phyloP scores from a whole-genome alignment of 2,113 vertebrate species.

The Semicossyphus pulcher region DNA sequence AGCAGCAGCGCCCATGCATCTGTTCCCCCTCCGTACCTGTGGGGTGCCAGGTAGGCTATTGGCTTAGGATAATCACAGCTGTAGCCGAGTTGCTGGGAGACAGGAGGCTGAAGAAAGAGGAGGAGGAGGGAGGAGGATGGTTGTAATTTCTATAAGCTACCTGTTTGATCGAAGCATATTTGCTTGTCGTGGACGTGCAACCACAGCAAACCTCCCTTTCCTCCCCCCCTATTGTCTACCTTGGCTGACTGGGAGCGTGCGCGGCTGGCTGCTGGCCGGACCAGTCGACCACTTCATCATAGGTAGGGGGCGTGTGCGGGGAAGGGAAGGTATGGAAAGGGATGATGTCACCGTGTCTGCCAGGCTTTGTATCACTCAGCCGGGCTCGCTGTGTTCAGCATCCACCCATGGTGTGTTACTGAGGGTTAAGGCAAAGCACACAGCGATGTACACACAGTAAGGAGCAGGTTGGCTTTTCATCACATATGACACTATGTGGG shows the following conservation, averaged over 20 bases:
- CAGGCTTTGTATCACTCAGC: constrained; percentile 61
- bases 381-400: constrained; percentile 37
- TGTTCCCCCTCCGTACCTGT: constrained; percentile 51
- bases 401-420: constrained; percentile 27
- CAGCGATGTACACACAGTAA: not conserved
- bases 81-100: constrained; percentile 74
- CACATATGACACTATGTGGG: constrained; percentile 4
- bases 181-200: constrained; percentile 2
- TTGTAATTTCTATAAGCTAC: constrained; percentile 66
- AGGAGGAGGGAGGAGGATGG: constrained; percentile 46
- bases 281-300: constrained; percentile 55
- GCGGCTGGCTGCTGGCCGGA: not conserved
- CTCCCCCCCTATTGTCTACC: constrained; percentile 49
- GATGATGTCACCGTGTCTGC: constrained; percentile 81
- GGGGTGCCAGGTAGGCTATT: constrained; percentile 69
- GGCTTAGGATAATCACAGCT: constrained; percentile 66
- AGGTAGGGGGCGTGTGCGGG: constrained; percentile 63
- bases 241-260: constrained; percentile 34
- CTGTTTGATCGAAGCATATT: constrained; percentile 71
- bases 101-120: constrained; percentile 59
- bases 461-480: not conserved
- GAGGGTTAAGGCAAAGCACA: not conserved
- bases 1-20: constrained; percentile 22
- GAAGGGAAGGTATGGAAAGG: constrained; percentile 66
- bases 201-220: not conserved